Evolutionary conservation across 2,888 invertebrate genomes (phyloP), one percentile per base, ranked within the genome.

Genomic region (Gisinianus flammeolus): DNA sequence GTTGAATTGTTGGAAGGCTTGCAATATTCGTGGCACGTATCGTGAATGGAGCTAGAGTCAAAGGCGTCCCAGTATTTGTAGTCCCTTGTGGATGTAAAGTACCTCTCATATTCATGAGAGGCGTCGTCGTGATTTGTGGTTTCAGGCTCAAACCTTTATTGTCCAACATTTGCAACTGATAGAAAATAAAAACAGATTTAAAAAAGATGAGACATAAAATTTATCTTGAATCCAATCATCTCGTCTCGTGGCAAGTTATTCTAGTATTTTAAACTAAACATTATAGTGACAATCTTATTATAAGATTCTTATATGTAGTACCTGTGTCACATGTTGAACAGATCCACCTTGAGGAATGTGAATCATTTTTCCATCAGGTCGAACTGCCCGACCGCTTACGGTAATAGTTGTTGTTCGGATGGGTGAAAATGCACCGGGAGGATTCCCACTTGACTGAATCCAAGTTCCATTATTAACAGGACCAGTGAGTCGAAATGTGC

Each of bases 381-480:
- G 73, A 30, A 84, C 80, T 24, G 81, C 28, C 70, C 84, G 79
- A 44, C 76, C 81, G 24, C 70, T 70, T 30, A 80, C 81, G 6
- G 83, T 82, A 6, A 82, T 82, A n/a, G 83, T 81, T 33, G 82
- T 79, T 28, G 81, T 80, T 66, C 84, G 73, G n/a, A 83, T 56
- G 2, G 82, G 81, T 19, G 79, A 62, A 68, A 62, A 74, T 16
- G 80, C 24, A 26, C 70, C 76, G 68, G 73, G 79, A 24, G 79
- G 67, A 70, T 69, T 79, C 58, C 77, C 79, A 19, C 78, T 71
- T 16, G 81, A 71, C 68, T 83, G 83, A 70, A 84, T 77, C 84
- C 84, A 84, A 2, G 83, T 79, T 19, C 84, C 84, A 81, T 84
- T 84, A 67, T 81, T 84, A 8, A 83, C 81, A 1, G 81, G 79